Base-by-base conservation (phyloP, 2,888 invertebrate genomes). In the Acrocera orbiculus region DNA sequence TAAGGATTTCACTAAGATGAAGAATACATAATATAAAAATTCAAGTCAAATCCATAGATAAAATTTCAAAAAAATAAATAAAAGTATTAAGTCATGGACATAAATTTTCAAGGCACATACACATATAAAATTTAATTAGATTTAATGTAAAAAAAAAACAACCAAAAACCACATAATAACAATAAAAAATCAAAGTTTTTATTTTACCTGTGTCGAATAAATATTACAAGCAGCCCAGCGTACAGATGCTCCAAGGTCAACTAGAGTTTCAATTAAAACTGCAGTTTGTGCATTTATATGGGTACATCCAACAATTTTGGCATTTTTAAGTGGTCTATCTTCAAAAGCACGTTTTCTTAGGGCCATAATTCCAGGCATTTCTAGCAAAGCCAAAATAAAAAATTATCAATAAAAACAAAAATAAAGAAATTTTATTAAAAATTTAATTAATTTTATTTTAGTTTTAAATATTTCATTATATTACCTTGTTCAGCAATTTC, bases 241-340 rank as follows among this genome's bases (percentile, higher is more conserved):
- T 4, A 95, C 78, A 0, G 82, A 79, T 4, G 92, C 92, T 1
- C 92, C 92, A 14, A 92, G 64, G 34, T 83, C 81, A 0, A 76
- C 75, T 24, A 92, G 63, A 0, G 92, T 90, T 58, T 92, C 90
- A 41, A 92, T 82, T 36, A 92, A 64, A 24, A 92, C 95, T 5
- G 95, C 96, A 1, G 93, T 95, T 63, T 96, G 96, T 26, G 95
- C 95, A 61, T 93, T 96, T 50, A 96, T 92, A 63, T 96, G 96
- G 31, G 93, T 95, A 61, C 95, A 96, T 20, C 93, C 95, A 31
- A 95, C 90, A 43, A 90, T 83, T 67, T 86, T 89, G 9, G 95
- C 95, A 56, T 92, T 90, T 56, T 85, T 83, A 46, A 96, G 58
- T 0, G 95, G 95, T 51, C 90, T 92, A 51, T 95, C 93, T 35